These are phyloP conservation scores for Cremastinae sp. DNA, from an alignment of 2,888 invertebrate genomes.

Conservation along the genomic window DNA sequence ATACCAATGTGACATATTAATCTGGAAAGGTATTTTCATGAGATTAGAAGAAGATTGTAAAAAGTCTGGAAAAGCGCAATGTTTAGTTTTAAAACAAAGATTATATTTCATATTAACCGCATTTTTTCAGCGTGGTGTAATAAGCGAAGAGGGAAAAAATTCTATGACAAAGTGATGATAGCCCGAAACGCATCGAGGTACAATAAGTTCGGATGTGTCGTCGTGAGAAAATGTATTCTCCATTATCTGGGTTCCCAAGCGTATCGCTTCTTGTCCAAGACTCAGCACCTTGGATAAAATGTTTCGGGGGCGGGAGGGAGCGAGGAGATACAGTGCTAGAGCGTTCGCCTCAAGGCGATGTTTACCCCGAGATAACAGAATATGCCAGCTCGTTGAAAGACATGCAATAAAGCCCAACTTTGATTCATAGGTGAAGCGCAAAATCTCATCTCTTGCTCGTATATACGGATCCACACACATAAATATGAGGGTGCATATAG, in stretches of 20 bases:
- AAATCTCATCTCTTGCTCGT: conserved; percentile 59
- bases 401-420: conserved; percentile 72
- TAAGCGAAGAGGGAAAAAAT: no score
- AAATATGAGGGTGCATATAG: neutral
- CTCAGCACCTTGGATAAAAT: conserved; percentile 4
- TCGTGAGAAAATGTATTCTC: no score
- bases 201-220: no score
- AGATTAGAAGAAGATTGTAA: no score
- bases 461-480: conserved; percentile 6
- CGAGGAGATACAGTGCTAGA: neutral
- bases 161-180: no score
- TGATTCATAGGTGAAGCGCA: conserved; percentile 74
- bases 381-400: conserved; percentile 33
- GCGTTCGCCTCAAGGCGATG: conserved; percentile 5
- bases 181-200: no score
- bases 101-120: no score
- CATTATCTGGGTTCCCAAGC: neutral
- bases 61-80: no score
- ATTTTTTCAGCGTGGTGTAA: no score
- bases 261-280: conserved; percentile 8
- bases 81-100: no score
- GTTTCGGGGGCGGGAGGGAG: neutral
- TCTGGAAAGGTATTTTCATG: no score
- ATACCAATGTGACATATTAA: no score
- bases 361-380: conserved; percentile 33